A percentile compares a stretch with the other conserved stretches of the same genome.
These are phyloP conservation scores for Mycalesis mineus DNA, from an alignment of 2,888 invertebrate genomes.

Conservation along the genomic window DNA sequence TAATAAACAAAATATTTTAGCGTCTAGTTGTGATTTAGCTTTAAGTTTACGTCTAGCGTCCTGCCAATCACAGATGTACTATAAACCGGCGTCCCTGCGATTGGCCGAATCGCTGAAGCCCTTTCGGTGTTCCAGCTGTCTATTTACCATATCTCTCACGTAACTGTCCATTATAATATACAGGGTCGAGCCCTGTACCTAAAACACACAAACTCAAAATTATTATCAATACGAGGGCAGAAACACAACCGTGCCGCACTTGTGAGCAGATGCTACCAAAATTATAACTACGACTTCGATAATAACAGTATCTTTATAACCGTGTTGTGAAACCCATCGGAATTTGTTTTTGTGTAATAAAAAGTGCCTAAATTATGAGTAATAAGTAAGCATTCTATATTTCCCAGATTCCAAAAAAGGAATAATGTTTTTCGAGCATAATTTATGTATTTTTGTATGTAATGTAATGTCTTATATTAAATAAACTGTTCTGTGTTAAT, in stretches of 20 bases:
- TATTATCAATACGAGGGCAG: slow-evolving; percentile 37
- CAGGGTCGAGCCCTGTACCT: slow-evolving; percentile 15
- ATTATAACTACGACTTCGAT: slow-evolving; percentile 33
- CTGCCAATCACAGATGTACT: no score
- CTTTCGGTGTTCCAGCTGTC: neutral
- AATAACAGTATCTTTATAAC: slow-evolving; percentile 37
- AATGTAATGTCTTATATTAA: no score
- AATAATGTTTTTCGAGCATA: neutral
- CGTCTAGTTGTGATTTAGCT: no score
- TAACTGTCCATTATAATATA: slow-evolving; percentile 22
- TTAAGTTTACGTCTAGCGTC: no score
- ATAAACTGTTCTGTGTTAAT: no score
- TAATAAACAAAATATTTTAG: no score
- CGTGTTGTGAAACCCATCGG: slow-evolving; percentile 11
- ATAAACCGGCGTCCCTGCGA: no score
- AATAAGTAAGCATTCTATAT: no score
- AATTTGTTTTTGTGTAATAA: neutral
- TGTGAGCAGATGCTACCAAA: slow-evolving; percentile 35
- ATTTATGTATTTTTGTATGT: no score
- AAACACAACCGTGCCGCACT: slow-evolving; percentile 30
- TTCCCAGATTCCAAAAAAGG: no score
- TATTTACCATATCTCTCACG: slow-evolving; percentile 22
- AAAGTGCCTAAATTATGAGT: neutral
- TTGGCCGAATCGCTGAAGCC: no score
- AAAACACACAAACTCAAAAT: slow-evolving; percentile 32